phyloP scores from a whole-genome alignment of 2,888 invertebrate genomes.

The Cantharis lateralis region DNA sequence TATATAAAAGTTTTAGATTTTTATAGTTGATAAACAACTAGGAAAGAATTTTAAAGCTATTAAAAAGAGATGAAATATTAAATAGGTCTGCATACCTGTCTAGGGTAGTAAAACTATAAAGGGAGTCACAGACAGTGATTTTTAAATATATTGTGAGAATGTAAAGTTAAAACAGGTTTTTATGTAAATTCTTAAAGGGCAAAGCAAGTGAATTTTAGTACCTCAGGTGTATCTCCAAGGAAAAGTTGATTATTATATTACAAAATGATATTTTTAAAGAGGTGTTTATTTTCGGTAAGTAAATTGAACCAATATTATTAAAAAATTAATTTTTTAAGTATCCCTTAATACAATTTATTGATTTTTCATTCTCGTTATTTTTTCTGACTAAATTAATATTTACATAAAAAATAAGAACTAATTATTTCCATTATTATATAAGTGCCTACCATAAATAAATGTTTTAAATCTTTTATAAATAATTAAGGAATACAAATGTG shows the following conservation, averaged over 20 bases:
- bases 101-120: slow-evolving; percentile 55
- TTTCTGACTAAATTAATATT: not conserved
- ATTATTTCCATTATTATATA: not conserved
- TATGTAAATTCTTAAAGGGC: slow-evolving; percentile 25
- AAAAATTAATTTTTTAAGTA: not conserved
- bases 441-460: not conserved
- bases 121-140: slow-evolving; percentile 55
- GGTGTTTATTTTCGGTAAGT: slow-evolving; percentile 17
- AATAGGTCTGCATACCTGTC: slow-evolving; percentile 45
- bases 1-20: not conserved
- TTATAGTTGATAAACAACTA: not conserved
- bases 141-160: slow-evolving; percentile 48
- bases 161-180: slow-evolving; percentile 44
- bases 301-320: not conserved
- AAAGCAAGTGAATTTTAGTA: slow-evolving; percentile 27
- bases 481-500: not conserved
- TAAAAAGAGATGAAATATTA: slow-evolving; percentile 27
- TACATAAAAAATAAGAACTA: not conserved
- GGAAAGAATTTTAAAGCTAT: slow-evolving; percentile 6
- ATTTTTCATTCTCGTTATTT: not conserved
- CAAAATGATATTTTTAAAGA: not conserved
- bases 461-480: not conserved
- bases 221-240: slow-evolving; percentile 18
- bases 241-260: not conserved
- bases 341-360: not conserved